These are phyloP conservation scores for Apeira syringaria DNA, from an alignment of 2,888 invertebrate genomes.

Conservation along the genomic window DNA sequence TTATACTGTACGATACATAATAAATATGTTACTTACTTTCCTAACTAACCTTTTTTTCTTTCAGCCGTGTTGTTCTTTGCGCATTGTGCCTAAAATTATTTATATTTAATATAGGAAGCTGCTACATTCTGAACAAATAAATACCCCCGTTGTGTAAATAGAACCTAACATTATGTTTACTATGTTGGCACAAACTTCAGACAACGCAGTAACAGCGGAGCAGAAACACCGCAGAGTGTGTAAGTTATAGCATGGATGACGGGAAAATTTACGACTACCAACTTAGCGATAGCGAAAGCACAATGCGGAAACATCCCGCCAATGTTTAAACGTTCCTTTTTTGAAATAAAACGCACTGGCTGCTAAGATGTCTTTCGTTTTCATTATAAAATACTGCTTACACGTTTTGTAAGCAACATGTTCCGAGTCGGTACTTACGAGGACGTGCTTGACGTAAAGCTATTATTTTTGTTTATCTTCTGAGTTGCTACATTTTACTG, in stretches of 20 bases:
- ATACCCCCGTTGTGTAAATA: too few species aligned
- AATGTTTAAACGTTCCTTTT: slow-evolving; percentile 21
- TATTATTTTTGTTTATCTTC: slow-evolving; percentile 1
- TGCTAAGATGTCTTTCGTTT: not conserved
- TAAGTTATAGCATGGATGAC: slow-evolving; percentile 32
- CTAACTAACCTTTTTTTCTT: too few species aligned
- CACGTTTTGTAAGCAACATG: not conserved
- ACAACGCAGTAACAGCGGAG: slow-evolving; percentile 34
- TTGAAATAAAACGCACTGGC: slow-evolving; percentile 9
- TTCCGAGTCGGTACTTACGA: not conserved
- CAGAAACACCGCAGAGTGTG: slow-evolving; percentile 20
- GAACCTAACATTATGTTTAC: slow-evolving; percentile 36
- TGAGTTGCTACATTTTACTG: not conserved
- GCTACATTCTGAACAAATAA: too few species aligned
- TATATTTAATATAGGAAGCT: too few species aligned
- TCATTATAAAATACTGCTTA: not conserved
- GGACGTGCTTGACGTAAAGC: not conserved
- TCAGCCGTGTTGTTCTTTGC: too few species aligned
- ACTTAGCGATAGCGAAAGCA: slow-evolving; percentile 45
- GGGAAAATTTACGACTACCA: slow-evolving; percentile 47
- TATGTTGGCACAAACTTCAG: slow-evolving; percentile 15
- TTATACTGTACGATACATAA: too few species aligned
- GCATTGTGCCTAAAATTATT: too few species aligned
- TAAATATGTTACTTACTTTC: too few species aligned
- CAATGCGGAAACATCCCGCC: slow-evolving; percentile 37